Percentiles rank a stretch among this genome's conserved stretches.
Evolutionary conservation across 2,797 vertebrate species (phyloP).

Genomic region (Okamejei kenojei): DNA sequence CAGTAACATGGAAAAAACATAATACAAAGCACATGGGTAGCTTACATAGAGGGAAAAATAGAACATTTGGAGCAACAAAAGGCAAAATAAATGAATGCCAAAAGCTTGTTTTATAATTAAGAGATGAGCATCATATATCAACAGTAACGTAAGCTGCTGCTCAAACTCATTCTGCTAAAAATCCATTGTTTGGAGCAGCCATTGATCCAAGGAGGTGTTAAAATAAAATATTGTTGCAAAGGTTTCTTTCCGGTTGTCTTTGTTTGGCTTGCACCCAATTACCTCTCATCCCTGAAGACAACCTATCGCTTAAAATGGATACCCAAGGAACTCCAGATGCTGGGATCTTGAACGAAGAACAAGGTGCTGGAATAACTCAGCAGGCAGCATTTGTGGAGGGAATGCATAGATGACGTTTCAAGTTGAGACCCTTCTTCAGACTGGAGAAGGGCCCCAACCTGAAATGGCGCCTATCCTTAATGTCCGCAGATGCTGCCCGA

Average conservation of each 20-base stretch:
- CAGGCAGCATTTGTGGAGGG: too few relatives aligned
- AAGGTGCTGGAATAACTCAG: too few relatives aligned
- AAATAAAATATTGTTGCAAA: not conserved
- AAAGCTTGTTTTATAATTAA: not conserved
- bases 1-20: not conserved
- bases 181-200: not conserved
- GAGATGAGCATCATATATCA: too few relatives aligned
- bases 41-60: not conserved
- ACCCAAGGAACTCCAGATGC: too few relatives aligned
- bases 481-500: too few relatives aligned
- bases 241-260: not conserved
- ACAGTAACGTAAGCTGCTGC: not conserved
- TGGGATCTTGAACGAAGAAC: too few relatives aligned
- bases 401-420: too few relatives aligned
- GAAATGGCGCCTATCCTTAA: too few relatives aligned
- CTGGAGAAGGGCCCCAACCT: too few relatives aligned
- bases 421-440: too few relatives aligned
- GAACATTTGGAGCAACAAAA: not conserved
- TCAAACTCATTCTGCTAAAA: not conserved
- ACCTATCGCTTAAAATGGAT: too few relatives aligned
- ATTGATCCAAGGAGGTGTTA: not conserved
- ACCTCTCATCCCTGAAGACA: too few relatives aligned
- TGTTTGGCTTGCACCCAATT: not conserved
- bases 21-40: not conserved
- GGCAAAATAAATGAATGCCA: not conserved